Evolutionary conservation across 2,113 vertebrate species (phyloP), one percentile per base, ranked within the genome.

Genomic region (Apeltes quadracus): DNA sequence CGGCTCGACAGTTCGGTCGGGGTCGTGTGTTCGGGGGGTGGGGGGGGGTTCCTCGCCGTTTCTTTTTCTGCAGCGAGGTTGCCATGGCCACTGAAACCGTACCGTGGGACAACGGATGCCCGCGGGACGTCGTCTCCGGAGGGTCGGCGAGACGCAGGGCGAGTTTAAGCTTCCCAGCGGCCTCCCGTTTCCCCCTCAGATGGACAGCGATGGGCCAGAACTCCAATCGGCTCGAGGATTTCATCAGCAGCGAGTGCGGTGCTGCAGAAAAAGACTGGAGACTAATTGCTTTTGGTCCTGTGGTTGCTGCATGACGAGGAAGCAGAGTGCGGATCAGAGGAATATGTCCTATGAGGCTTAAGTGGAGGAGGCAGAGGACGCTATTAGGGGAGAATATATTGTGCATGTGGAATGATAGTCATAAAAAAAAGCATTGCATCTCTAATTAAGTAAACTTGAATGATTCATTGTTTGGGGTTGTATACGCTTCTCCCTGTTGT

Each of bases 21-120:
- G n/a, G n/a, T n/a, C n/a, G n/a, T n/a, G n/a, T n/a, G n/a, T n/a
- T n/a, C n/a, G n/a, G n/a, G n/a, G n/a, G n/a, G n/a, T n/a, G n/a
- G n/a, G n/a, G n/a, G n/a, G n/a, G n/a, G n/a, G n/a, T n/a, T n/a
- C n/a, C n/a, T n/a, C n/a, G n/a, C n/a, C n/a, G n/a, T n/a, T n/a
- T n/a, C n/a, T n/a, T n/a, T n/a, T n/a, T n/a, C n/a, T n/a, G n/a
- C 64, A 83, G 66, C 56, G 53, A 61, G 57, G 88, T 89, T 84
- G 75, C 73, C 72, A 81, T 89, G 81, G 84, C 34, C 79, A 85
- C 86, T 74, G 58, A 76, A 76, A 58, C 14, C 18, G 18, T 6
- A 38, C 38, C n/a, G 54, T 69, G 39, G 25, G 58, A 51, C 43
- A 3, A 32, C 3, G 44, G 27, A 50, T 57, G 41, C n/a, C 43